phyloP scores from a whole-genome alignment of 1,140 invertebrate genomes.

The Nixonia krombeini region DNA sequence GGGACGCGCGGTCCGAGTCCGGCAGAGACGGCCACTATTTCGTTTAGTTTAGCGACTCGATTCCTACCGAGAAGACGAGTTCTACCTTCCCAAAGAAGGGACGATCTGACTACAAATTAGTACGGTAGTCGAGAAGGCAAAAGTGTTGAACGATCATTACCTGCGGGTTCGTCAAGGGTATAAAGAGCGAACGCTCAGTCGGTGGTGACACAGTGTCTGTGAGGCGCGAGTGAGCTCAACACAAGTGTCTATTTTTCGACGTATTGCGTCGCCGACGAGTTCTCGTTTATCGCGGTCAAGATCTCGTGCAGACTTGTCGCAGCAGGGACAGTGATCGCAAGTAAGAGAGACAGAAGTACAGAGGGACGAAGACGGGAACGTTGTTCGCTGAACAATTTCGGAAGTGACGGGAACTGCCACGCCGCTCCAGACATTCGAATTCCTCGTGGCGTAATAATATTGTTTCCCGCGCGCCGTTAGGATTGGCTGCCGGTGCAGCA shows the following conservation, averaged over 20 bases:
- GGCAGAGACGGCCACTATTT: slow-evolving; percentile 13
- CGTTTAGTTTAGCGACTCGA: slow-evolving; percentile 56
- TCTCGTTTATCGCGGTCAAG: not conserved
- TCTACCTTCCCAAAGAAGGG: too few species aligned
- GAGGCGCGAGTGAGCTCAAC: not conserved
- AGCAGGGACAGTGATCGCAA: not conserved
- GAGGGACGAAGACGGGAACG: not conserved
- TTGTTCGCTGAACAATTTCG: not conserved
- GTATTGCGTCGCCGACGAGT: too few species aligned
- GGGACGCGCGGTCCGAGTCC: too few species aligned
- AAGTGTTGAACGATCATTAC: too few species aligned
- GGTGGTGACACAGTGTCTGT: not conserved
- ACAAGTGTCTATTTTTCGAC: too few species aligned
- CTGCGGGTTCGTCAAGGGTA: too few species aligned
- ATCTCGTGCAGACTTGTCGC: not conserved
- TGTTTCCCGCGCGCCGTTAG: slow-evolving; percentile 61
- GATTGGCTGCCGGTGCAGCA: slow-evolving; percentile 51
- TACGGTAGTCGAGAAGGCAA: too few species aligned
- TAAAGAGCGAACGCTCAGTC: too few species aligned
- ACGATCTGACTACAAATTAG: too few species aligned
- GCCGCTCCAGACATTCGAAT: slow-evolving; percentile 1
- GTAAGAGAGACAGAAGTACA: not conserved
- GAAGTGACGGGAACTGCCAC: not conserved
- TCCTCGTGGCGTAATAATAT: slow-evolving; percentile 61
- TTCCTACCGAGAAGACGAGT: slow-evolving; percentile 40